Percentiles rank a stretch among this genome's conserved stretches.
Evolutionary conservation across 2,888 invertebrate species (phyloP).

Genomic region (Platycheirus rosarum): DNA sequence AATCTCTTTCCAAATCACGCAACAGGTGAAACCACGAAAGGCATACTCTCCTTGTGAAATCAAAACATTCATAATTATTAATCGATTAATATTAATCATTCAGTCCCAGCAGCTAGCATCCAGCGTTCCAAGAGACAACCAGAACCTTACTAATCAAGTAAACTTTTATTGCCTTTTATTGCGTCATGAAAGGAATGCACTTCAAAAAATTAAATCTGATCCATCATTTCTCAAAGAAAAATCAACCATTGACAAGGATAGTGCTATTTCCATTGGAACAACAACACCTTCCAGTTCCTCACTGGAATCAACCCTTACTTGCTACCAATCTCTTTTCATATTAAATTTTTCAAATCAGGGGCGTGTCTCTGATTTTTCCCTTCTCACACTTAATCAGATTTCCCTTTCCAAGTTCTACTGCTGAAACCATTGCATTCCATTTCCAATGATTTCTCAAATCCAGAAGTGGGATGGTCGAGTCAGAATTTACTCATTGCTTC

Average conservation of each 20-base stretch:
- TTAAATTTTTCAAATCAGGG: constrained; percentile 47
- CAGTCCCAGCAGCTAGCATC: not conserved
- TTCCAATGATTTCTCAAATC: constrained; percentile 44
- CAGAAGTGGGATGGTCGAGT: constrained; percentile 47
- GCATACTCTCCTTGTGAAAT: constrained; percentile 1
- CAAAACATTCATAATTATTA: not conserved
- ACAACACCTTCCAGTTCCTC: constrained; percentile 41
- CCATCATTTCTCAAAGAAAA: constrained; percentile 29
- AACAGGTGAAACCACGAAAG: constrained; percentile 1
- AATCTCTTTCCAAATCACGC: too few relatives aligned
- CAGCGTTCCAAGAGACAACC: constrained; percentile 4
- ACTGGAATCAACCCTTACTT: constrained; percentile 51
- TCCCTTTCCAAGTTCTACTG: constrained; percentile 3
- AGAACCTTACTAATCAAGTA: constrained; percentile 34
- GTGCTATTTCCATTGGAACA: constrained; percentile 35
- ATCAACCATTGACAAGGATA: constrained; percentile 24
- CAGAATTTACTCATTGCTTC: constrained; percentile 37
- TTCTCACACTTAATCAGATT: constrained; percentile 37
- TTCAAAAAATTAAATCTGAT: constrained; percentile 45
- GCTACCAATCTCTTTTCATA: constrained; percentile 33
- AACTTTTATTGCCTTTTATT: not conserved
- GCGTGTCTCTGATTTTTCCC: constrained; percentile 67
- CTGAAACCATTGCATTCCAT: constrained; percentile 51
- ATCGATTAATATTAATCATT: not conserved
- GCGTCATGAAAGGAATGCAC: not conserved